These are phyloP conservation scores for Embiotoca jacksoni DNA, from an alignment of 2,113 vertebrate genomes.

Conservation along the genomic window DNA sequence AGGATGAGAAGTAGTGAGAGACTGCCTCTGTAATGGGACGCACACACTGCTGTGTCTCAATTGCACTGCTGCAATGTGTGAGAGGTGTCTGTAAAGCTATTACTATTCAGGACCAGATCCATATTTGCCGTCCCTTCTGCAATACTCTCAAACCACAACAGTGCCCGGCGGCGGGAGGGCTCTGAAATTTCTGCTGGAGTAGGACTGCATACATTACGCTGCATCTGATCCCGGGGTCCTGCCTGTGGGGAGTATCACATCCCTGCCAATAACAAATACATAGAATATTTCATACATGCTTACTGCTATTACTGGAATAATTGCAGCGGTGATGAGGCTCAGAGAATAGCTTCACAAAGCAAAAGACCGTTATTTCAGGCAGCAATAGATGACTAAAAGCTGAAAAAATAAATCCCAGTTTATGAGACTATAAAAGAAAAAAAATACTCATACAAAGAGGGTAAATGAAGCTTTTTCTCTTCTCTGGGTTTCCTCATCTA, in stretches of 20 bases:
- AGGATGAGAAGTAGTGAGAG: conserved; percentile 13
- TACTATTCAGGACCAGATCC: conserved; percentile 71
- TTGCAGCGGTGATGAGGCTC: conserved; percentile 3
- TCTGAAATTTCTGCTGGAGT: conserved; percentile 69
- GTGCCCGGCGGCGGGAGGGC: conserved; percentile 48
- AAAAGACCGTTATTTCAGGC: neutral
- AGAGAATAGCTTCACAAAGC: neutral
- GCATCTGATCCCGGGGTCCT: conserved; percentile 57
- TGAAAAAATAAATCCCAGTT: neutral
- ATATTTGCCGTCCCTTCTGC: conserved; percentile 51
- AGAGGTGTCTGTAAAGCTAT: conserved; percentile 58
- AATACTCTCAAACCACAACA: conserved; percentile 68
- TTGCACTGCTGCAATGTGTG: conserved; percentile 52
- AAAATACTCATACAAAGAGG: neutral
- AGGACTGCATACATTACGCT: conserved; percentile 74
- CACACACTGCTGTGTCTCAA: conserved; percentile 54
- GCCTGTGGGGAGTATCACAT: conserved; percentile 62
- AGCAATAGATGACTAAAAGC: neutral
- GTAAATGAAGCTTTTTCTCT: neutral
- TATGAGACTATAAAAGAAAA: neutral
- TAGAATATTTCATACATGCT: conserved; percentile 52
- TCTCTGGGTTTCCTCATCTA: neutral
- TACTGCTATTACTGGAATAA: conserved; percentile 33
- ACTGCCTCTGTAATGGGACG: conserved; percentile 41
- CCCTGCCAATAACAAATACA: conserved; percentile 69